Evolutionary conservation across 2,113 vertebrate genomes (phyloP), one percentile per base, ranked within the genome.

Genomic region (Nannospalax galili): DNA sequence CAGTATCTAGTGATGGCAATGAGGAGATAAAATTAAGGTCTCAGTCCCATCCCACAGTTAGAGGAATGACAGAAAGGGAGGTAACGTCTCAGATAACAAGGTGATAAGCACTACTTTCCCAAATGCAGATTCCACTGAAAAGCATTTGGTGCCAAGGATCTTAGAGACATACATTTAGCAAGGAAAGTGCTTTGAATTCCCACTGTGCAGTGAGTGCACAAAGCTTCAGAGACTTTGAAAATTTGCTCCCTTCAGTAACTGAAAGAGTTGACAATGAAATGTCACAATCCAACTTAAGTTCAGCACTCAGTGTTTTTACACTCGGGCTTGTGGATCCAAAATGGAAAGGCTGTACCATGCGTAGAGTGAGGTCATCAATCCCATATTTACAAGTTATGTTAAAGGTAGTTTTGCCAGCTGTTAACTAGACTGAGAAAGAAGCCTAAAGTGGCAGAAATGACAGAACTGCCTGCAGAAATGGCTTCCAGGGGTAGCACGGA

Each of bases 231-330:
- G n/a, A 40, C 72, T 32, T 1, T n/a, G 32, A 28, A 24, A 15
- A 37, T 22, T 32, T 30, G 14, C 14, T 87, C 15, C 19, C 17
- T 88, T 11, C 12, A 73, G 30, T 52, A 32, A 32, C 35, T 16
- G 19, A 40, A 82, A 64, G 30, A 70, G 26, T n/a, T 73, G 67
- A 77, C 37, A 26, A 32, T 42, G 60, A 62, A 80, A 24, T 84
- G 67, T 3, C 30, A 28, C 11, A 1, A 32, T 87, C 42, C 17
- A 75, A 42, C 48, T 70, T 0, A 14, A 64, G 9, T 1, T 89
- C 22, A 60, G 37, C 1, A 32, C 30, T 77, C 32, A 9, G 16
- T 28, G 5, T 0, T 26, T 10, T 16, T 16, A 20, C 4, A 4
- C 0, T 3, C 28, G 28, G 37, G 20, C 69, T 92, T 32, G 35